Conservation (phyloP, 1,140 invertebrate species). For the Lordiphosa mommai region DNA sequence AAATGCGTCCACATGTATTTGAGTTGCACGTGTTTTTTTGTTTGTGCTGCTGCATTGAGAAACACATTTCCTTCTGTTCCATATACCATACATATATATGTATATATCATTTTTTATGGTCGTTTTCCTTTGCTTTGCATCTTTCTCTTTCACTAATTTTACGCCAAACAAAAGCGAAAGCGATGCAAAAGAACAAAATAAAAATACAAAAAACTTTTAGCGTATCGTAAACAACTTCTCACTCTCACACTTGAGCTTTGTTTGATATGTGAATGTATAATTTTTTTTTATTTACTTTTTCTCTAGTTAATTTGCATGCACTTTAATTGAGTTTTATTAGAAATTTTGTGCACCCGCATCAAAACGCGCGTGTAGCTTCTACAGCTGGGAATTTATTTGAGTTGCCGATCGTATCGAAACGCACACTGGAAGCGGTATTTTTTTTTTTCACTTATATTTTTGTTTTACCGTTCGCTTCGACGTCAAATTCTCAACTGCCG, state of each 20-base stretch:
- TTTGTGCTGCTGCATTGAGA: not conserved
- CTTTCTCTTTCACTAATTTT: not conserved
- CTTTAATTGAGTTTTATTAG: slow-evolving; percentile 28
- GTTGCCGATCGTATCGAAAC: not conserved
- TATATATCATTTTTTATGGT: no score
- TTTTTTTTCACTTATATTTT: not conserved
- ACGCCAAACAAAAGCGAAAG: slow-evolving; percentile 34
- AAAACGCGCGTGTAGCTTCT: slow-evolving; percentile 6
- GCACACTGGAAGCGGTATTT: slow-evolving; percentile 37
- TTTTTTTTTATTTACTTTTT: not conserved
- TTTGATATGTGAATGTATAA: slow-evolving; percentile 9
- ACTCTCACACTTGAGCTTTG: slow-evolving; percentile 9
- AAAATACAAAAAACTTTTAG: slow-evolving; percentile 12
- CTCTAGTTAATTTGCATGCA: slow-evolving; percentile 18
- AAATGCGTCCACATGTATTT: not conserved
- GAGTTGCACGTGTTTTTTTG: slow-evolving; percentile 5
- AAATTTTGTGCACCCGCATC: slow-evolving; percentile 4
- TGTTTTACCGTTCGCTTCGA: slow-evolving; percentile 38
- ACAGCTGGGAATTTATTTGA: slow-evolving; percentile 6
- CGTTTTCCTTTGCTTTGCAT: not conserved
- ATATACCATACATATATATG: not conserved
- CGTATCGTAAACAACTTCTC: not conserved
- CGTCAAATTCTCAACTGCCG: slow-evolving; percentile 52
- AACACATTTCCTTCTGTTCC: not conserved
- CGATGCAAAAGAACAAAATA: slow-evolving; percentile 25